Base-by-base conservation (phyloP, 2,113 vertebrate species). In the Copsychus sechellarum region DNA sequence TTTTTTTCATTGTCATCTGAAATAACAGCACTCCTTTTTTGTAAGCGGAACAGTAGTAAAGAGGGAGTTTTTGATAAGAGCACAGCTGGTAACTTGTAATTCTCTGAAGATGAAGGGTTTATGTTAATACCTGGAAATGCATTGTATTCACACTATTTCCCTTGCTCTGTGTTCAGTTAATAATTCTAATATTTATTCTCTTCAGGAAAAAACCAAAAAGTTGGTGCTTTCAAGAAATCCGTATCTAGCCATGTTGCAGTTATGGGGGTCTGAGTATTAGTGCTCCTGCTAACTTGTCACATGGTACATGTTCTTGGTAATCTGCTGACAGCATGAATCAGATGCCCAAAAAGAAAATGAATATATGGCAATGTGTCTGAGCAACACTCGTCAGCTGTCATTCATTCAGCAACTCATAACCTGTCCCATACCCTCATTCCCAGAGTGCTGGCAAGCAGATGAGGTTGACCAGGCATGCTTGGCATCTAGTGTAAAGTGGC, bases 61-160 rank as follows among this genome's bases (percentile, higher is more conserved):
- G 95, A 96, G 92, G 72, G 81, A 89, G 92, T 95, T 96, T 57
- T 84, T 95, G 66, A 94, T 86, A 48, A 95, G 21, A 92, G 76
- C 93, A 92, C 95, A 97, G 97, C 74, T 96, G 96, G 94, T 94
- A 92, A 92, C 96, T 89, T 95, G 86, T 92, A 96, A 94, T 74
- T 94, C 92, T 95, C 79, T 95, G 53, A 95, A 82, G 92, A 95
- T 95, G 89, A 97, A 96, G 94, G 85, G 74, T 95, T 94, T 95
- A 95, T 72, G 82, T 47, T 96, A 95, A 93, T 95, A 86, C 69
- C 88, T 91, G 78, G 73, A 88, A 85, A 40, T 82, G 57, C 60
- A 81, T 31, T 89, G 70, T 24, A 72, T 80, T 64, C 60, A 61
- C 14, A 80, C 21, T 43, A 12, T 79, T 95, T 67, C 82, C 38